phyloP scores from a whole-genome alignment of 2,113 vertebrate species.

The Brevimyrus niger region DNA sequence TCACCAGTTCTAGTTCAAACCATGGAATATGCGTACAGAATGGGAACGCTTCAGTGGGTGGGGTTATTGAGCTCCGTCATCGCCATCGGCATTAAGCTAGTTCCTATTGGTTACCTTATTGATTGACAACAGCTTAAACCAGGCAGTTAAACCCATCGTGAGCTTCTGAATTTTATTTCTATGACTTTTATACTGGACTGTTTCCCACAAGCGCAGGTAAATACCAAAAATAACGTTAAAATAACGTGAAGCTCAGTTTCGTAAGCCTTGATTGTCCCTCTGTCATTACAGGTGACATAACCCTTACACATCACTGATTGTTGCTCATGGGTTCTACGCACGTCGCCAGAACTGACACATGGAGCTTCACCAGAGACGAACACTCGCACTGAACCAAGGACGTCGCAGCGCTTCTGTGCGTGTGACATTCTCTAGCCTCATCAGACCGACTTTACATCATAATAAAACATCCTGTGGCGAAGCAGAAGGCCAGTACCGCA shows the following conservation, averaged over 20 bases:
- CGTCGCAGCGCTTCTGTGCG: background rate
- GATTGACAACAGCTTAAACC: background rate
- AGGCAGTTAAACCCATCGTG: background rate
- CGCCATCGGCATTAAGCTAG: background rate
- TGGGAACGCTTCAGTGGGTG: background rate
- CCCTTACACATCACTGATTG: background rate
- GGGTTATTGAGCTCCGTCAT: background rate
- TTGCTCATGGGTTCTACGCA: background rate
- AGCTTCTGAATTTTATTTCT: background rate
- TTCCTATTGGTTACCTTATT: background rate
- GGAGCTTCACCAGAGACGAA: background rate
- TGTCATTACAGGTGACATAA: conserved; percentile 24
- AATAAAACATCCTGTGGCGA: background rate
- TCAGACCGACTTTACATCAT: background rate
- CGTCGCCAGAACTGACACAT: background rate
- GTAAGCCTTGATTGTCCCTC: background rate
- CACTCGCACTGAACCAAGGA: background rate
- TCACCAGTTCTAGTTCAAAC: background rate
- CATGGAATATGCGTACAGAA: background rate
- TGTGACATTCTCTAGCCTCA: background rate
- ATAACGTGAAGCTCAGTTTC: background rate
- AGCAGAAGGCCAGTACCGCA: background rate
- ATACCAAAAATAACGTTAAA: background rate
- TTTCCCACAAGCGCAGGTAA: background rate
- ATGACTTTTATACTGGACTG: background rate